Conservation (phyloP, 1,140 invertebrate species). For the Caenorhabditis brenneri region DNA sequence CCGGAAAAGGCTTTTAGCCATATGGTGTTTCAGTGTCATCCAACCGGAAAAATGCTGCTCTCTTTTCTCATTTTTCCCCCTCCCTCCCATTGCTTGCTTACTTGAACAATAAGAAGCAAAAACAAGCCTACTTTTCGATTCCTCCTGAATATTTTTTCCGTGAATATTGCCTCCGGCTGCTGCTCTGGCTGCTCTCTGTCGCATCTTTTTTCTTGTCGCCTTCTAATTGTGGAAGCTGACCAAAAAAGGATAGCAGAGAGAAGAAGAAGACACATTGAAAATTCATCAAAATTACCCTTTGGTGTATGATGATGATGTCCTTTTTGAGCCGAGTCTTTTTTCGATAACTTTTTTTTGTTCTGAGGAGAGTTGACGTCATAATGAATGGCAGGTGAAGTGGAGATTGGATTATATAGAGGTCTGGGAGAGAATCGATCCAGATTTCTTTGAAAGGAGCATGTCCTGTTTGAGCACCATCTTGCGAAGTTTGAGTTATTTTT, state of each 20-base stretch:
- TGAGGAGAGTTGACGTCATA: not conserved
- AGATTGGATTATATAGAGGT: not conserved
- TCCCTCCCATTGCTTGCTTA: not conserved
- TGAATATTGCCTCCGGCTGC: not conserved
- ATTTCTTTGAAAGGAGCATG: not conserved
- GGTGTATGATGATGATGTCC: not conserved
- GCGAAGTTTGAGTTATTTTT: not conserved
- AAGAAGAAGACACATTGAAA: not conserved
- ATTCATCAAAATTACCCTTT: not conserved
- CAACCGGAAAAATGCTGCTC: conserved; percentile 26
- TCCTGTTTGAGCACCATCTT: no score
- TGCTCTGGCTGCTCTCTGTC: not conserved
- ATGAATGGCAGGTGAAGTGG: not conserved
- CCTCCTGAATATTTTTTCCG: not conserved
- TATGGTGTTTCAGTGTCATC: not conserved
- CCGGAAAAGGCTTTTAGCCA: conserved; percentile 12
- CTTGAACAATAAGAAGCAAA: not conserved
- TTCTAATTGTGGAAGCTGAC: not conserved
- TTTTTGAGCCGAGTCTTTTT: not conserved
- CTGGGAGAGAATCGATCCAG: no score
- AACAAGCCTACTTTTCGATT: conserved; percentile 27
- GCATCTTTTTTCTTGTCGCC: not conserved
- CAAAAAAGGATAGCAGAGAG: not conserved
- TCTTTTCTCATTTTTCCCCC: no score
- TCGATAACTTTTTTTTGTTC: no score